Evolutionary conservation across 2,888 invertebrate genomes (phyloP).

Genomic region (Dolichopus griseipennis): DNA sequence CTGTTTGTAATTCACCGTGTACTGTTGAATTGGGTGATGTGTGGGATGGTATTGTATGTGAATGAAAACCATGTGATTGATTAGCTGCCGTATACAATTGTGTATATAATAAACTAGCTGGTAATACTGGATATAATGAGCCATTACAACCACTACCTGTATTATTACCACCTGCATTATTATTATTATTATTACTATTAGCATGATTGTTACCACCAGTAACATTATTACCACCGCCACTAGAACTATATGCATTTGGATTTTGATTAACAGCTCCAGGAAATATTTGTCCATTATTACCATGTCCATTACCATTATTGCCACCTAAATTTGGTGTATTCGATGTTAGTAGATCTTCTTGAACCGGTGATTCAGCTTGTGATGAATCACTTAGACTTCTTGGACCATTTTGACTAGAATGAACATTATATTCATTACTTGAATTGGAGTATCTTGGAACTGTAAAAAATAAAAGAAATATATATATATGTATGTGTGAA

Average conservation of each 20-base stretch:
- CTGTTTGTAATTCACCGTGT: slow-evolving; percentile 62
- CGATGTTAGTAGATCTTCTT: slow-evolving; percentile 62
- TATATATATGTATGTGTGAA: no score
- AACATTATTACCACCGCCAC: slow-evolving; percentile 51
- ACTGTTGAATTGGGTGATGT: slow-evolving; percentile 51
- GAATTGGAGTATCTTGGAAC: slow-evolving; percentile 57
- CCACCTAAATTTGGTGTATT: slow-evolving; percentile 54
- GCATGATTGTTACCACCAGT: slow-evolving; percentile 31
- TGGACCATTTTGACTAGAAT: slow-evolving; percentile 54
- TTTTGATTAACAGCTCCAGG: slow-evolving; percentile 44
- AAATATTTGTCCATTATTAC: slow-evolving; percentile 8
- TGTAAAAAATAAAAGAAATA: neutral
- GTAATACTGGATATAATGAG: slow-evolving; percentile 67
- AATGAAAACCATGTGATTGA: slow-evolving; percentile 63
- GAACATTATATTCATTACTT: slow-evolving; percentile 54
- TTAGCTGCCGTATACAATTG: slow-evolving; percentile 74
- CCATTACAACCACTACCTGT: slow-evolving; percentile 54
- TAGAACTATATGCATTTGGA: slow-evolving; percentile 47
- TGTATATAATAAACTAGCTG: slow-evolving; percentile 73
- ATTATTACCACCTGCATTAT: slow-evolving; percentile 28
- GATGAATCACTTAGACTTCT: slow-evolving; percentile 74
- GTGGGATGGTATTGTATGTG: slow-evolving; percentile 57
- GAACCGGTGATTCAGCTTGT: slow-evolving; percentile 73
- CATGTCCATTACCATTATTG: slow-evolving; percentile 40
- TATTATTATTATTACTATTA: slow-evolving; percentile 35